Evolutionary conservation across 2,113 vertebrate species (phyloP).

Genomic region (Pitta sordida): DNA sequence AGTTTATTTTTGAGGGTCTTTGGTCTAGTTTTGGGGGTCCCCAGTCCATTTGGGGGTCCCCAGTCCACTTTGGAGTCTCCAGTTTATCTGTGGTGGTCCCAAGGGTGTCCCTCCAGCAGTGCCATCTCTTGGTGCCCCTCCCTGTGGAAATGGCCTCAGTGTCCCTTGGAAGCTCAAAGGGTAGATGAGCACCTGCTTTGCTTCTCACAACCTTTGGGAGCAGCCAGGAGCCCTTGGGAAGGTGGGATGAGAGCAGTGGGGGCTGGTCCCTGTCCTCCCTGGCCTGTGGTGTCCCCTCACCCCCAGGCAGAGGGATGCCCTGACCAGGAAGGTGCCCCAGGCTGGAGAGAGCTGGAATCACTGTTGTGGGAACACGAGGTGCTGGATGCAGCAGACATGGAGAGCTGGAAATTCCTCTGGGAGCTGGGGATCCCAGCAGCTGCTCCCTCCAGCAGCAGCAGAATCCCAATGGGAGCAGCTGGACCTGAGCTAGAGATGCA

Average conservation of each 20-base stretch:
- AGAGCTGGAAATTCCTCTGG: neutral
- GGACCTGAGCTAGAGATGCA: neutral
- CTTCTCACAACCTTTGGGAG: neutral
- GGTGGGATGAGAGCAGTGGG: neutral
- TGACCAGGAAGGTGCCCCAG: neutral
- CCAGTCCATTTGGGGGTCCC: no score
- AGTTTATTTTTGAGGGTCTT: no score
- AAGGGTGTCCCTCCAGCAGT: neutral
- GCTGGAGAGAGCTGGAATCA: neutral
- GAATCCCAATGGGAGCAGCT: neutral
- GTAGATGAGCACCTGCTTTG: neutral
- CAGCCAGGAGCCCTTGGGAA: neutral
- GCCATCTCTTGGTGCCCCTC: neutral
- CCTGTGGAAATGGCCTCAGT: neutral
- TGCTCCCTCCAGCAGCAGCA: neutral
- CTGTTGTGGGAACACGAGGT: neutral
- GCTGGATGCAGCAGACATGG: neutral
- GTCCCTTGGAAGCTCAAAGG: neutral
- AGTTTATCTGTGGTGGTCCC: no score
- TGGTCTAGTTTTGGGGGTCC: no score
- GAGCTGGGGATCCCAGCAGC: neutral
- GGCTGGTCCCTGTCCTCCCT: neutral
- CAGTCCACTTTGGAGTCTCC: no score
- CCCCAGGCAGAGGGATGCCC: neutral
- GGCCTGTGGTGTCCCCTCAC: accelerated